phyloP scores from a whole-genome alignment of 2,113 vertebrate species.

The Eurystomus gularis region DNA sequence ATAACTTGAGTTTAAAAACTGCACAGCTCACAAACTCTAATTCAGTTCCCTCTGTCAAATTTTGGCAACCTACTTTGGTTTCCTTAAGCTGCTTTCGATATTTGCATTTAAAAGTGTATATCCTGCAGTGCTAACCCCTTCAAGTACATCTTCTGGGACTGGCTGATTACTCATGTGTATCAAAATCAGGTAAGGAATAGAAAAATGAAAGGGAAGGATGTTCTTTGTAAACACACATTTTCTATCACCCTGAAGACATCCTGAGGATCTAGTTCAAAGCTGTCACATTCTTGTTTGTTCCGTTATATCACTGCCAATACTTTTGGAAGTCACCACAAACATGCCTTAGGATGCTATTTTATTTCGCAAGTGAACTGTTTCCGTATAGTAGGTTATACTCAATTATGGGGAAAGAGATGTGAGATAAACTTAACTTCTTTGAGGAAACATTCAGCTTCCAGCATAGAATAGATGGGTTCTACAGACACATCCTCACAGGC shows the following conservation, averaged over 20 bases:
- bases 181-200: constrained; percentile 38
- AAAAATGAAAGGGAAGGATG: constrained; percentile 29
- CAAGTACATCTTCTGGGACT: constrained; percentile 25
- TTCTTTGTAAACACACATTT: constrained; percentile 24
- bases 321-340: background rate
- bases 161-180: constrained; percentile 32
- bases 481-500: background rate
- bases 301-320: background rate
- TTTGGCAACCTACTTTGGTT: constrained; percentile 21
- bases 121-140: constrained; percentile 37
- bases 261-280: background rate
- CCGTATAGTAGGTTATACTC: background rate
- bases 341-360: constrained; percentile 1
- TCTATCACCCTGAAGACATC: constrained; percentile 22
- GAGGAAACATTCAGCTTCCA: background rate
- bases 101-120: constrained; percentile 61
- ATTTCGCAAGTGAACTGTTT: background rate
- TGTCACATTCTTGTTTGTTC: constrained; percentile 9
- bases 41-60: background rate
- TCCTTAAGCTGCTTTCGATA: constrained; percentile 20
- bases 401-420: background rate
- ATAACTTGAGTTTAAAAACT: constrained; percentile 16
- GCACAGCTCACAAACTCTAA: background rate
- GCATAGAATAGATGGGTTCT: background rate
- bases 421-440: background rate